phyloP scores from a whole-genome alignment of 2,888 invertebrate genomes.

The Lysandra coridon region DNA sequence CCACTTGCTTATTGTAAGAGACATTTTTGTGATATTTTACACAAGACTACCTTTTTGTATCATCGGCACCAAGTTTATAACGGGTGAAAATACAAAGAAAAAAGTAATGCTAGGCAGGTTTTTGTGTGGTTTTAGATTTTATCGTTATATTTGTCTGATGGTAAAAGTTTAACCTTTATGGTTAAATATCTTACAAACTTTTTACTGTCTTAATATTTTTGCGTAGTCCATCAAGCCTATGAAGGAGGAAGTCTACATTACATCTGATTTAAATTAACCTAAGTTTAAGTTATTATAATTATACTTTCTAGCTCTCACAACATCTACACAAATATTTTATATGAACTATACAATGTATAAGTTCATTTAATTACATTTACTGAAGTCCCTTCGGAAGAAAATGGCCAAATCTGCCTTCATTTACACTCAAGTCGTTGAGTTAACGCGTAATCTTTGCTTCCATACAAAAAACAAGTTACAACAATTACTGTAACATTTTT shows the following conservation, averaged over 20 bases:
- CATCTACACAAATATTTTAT: background rate
- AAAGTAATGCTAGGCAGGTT: background rate
- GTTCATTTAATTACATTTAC: background rate
- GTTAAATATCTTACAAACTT: background rate
- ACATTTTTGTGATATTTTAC: background rate
- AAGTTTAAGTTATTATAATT: background rate
- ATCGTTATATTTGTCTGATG: background rate
- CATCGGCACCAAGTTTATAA: constrained; percentile 5
- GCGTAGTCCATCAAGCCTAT: background rate
- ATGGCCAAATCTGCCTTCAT: background rate
- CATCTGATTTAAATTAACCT: background rate
- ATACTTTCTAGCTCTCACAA: background rate
- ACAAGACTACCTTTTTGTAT: background rate
- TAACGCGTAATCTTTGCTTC: background rate
- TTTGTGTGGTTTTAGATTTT: background rate
- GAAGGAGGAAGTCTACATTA: background rate
- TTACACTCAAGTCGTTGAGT: background rate
- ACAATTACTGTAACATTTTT: background rate
- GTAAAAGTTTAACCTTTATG: background rate
- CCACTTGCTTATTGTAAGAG: background rate
- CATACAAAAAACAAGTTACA: constrained; percentile 1
- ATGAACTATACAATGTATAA: too few relatives aligned
- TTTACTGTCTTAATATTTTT: background rate
- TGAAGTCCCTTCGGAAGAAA: background rate
- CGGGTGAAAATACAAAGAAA: background rate